These are phyloP conservation scores for Picathartes gymnocephalus DNA, from an alignment of 2,113 vertebrate species.

Conservation along the genomic window DNA sequence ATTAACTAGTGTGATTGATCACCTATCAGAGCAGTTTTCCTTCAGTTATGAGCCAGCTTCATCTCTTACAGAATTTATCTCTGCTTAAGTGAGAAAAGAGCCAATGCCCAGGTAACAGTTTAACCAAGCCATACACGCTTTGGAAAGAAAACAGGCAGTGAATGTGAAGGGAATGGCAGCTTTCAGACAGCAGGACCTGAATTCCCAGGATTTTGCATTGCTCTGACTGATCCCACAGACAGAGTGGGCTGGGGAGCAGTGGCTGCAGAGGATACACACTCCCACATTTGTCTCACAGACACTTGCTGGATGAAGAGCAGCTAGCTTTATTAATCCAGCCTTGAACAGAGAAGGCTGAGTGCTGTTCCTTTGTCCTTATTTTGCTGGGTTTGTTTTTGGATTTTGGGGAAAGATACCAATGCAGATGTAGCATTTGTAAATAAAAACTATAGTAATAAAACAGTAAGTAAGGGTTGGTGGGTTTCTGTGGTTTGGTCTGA, in stretches of 20 bases:
- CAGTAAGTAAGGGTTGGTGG: background rate
- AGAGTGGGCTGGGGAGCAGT: fast-evolving
- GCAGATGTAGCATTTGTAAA: background rate
- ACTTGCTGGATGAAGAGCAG: background rate
- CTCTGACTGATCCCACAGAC: background rate
- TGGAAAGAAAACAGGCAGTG: background rate
- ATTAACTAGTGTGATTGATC: constrained; percentile 12
- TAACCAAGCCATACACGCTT: background rate
- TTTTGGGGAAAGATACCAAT: background rate
- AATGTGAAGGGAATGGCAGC: background rate
- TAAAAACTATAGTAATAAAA: background rate
- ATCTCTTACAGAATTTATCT: background rate
- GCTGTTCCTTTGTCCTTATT: background rate
- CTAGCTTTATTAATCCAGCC: background rate
- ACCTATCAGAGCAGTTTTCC: background rate
- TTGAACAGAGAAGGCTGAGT: background rate
- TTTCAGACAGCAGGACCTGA: background rate
- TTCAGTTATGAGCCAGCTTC: background rate
- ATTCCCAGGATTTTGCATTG: background rate
- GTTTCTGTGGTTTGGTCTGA: background rate
- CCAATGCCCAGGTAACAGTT: background rate
- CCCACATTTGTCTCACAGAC: background rate
- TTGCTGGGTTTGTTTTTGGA: background rate
- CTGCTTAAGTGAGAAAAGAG: background rate
- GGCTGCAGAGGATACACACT: background rate